phyloP scores from a whole-genome alignment of 1,140 invertebrate species.

The Temnothorax nylanderi region DNA sequence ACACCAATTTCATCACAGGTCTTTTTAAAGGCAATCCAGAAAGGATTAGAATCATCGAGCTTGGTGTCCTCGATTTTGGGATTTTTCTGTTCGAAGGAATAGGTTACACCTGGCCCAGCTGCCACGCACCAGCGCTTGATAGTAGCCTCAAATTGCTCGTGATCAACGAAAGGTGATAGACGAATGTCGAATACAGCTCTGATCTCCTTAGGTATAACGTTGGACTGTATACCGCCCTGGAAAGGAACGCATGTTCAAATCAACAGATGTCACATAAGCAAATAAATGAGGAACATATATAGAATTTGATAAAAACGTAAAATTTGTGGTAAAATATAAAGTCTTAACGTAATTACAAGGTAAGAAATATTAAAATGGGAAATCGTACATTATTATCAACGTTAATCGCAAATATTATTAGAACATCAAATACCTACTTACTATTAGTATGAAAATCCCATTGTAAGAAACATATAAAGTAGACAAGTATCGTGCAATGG shows the following conservation, averaged over 20 bases:
- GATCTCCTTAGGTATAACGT: conserved; percentile 95
- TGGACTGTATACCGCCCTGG: conserved; percentile 96
- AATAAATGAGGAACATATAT: not conserved
- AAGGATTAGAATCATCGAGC: conserved; percentile 90
- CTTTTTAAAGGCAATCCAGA: conserved; percentile 93
- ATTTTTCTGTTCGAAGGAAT: conserved; percentile 91
- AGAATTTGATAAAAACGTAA: not conserved
- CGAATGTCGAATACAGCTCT: conserved; percentile 93
- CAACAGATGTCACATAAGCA: too few relatives aligned
- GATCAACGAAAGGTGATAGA: conserved; percentile 90
- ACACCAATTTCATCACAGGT: conserved; percentile 86
- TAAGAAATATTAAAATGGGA: not conserved
- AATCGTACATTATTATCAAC: not conserved
- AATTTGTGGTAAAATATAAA: conserved; percentile 5
- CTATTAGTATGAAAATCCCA: conserved; percentile 69
- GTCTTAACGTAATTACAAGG: not conserved
- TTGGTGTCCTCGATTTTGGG: conserved; percentile 88
- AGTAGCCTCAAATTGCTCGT: conserved; percentile 90
- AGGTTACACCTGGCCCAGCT: conserved; percentile 92
- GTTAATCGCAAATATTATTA: not conserved
- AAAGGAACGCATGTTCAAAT: conserved; percentile 64
- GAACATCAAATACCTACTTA: conserved; percentile 72
- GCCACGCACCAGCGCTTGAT: conserved; percentile 93
- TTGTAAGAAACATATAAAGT: conserved; percentile 77
- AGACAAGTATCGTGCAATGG: conserved; percentile 10